phyloP scores from a whole-genome alignment of 1,140 invertebrate genomes.

The Pachyrhynchus sulphureomaculatus region DNA sequence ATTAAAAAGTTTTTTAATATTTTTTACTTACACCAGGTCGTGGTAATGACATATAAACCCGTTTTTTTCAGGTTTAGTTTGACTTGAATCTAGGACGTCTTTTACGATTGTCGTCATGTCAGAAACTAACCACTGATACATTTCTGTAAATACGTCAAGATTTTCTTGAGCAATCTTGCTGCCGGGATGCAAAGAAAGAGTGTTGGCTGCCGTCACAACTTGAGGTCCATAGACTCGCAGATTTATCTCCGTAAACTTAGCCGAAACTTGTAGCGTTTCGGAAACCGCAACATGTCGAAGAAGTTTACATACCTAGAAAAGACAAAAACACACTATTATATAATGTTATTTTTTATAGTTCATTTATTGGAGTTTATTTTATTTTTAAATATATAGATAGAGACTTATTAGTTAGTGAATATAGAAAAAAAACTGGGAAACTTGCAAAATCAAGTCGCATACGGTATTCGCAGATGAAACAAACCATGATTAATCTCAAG shows the following conservation, averaged over 20 bases:
- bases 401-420: too few relatives aligned
- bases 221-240: constrained; percentile 91
- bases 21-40: constrained; percentile 75
- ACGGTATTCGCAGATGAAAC: too few relatives aligned
- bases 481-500: too few relatives aligned
- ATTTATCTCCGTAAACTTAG: constrained; percentile 94
- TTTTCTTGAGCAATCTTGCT: constrained; percentile 97
- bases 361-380: too few relatives aligned
- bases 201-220: constrained; percentile 91
- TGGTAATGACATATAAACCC: constrained; percentile 92
- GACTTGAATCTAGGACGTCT: constrained; percentile 85
- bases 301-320: constrained; percentile 87
- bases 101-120: constrained; percentile 84
- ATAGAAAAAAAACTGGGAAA: too few relatives aligned
- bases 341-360: too few relatives aligned
- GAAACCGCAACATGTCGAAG: constrained; percentile 92
- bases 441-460: too few relatives aligned
- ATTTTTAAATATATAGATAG: too few relatives aligned
- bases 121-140: constrained; percentile 92
- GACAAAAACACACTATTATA: not conserved
- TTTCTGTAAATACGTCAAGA: constrained; percentile 95
- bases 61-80: constrained; percentile 81
- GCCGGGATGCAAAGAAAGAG: constrained; percentile 84
- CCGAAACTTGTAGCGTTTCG: constrained; percentile 91
- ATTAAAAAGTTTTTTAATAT: too few relatives aligned